Evolutionary conservation across 2,113 vertebrate genomes (phyloP).

Genomic region (Origma solitaria): DNA sequence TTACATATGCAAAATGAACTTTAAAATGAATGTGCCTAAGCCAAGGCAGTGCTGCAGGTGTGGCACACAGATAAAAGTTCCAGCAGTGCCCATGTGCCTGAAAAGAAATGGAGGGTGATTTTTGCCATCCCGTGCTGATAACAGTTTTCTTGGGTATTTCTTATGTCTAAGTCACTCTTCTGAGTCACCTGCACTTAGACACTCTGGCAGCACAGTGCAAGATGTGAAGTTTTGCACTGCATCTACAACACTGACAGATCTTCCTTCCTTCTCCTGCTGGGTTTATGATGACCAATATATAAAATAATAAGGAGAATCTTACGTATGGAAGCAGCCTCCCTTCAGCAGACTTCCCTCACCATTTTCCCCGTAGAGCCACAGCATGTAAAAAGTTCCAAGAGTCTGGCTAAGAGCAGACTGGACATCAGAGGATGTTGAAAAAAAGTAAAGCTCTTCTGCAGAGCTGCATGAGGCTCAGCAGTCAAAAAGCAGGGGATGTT

Average conservation of each 20-base stretch:
- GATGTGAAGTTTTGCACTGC: background rate
- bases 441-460: background rate
- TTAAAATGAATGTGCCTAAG: background rate
- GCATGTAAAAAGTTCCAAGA: background rate
- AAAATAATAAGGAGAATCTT: background rate
- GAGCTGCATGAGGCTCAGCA: background rate
- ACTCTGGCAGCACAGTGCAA: background rate
- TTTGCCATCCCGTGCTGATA: background rate
- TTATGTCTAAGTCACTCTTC: background rate
- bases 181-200: background rate
- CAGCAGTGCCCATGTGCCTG: background rate
- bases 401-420: background rate
- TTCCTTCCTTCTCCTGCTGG: background rate
- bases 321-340: background rate
- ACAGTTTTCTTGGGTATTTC: background rate
- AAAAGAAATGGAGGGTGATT: background rate
- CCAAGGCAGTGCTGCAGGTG: background rate
- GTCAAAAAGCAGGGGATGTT: background rate
- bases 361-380: background rate
- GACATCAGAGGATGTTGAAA: background rate
- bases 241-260: background rate
- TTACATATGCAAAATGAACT: background rate
- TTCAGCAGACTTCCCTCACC: background rate
- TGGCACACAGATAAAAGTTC: background rate
- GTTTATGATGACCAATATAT: background rate